Evolutionary conservation across 1,140 invertebrate genomes (phyloP), one percentile per base, ranked within the genome.

Genomic region (Eupeodes corollae): DNA sequence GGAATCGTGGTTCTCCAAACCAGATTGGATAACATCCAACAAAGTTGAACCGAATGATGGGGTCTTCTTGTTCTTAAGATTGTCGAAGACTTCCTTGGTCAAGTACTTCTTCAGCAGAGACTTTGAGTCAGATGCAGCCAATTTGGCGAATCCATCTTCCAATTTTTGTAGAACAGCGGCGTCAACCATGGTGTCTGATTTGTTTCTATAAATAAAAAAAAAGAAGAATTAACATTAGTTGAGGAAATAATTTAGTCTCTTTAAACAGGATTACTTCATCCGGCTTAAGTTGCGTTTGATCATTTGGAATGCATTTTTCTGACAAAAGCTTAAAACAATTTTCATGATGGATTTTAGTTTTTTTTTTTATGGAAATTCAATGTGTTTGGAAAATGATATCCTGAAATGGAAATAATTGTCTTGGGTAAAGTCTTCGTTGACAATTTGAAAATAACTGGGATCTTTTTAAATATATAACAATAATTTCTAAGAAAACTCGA

Each of bases 91-190:
- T 61, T 92, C 88, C 71, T 81, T 83, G 58, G 88, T 86, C 44
- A 96, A 77, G 73, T 91, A 86, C 70, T 96, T 97, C 77, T 95
- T 96, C 74, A 96, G 73, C 62, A 96, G 76, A 40, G 91, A 95
- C 71, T 95, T 92, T 70, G 90, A 93, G 70, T 92, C 85, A 47
- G 89, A 90, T 52, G 74, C 82, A 53, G 79, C 74, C 58, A 96
- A 74, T 74, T 93, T 94, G 76, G 83, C 79, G 75, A 82, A 93
- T 58, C 87, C 88, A 67, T 84, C 79, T 73, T 93, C 88, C 72
- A 94, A 73, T 76, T 92, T 92, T 64, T 91, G 86, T 65, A 89
- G 70, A 61, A 83, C 81, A 70, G 82, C 86, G 59, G 85, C 81
- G 74, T 91, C 88, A 73, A 89, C 86, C 86, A 89, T 89, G 59